Evolutionary conservation across 1,140 invertebrate species (phyloP).

Genomic region (Pygmarrhopalites habei): DNA sequence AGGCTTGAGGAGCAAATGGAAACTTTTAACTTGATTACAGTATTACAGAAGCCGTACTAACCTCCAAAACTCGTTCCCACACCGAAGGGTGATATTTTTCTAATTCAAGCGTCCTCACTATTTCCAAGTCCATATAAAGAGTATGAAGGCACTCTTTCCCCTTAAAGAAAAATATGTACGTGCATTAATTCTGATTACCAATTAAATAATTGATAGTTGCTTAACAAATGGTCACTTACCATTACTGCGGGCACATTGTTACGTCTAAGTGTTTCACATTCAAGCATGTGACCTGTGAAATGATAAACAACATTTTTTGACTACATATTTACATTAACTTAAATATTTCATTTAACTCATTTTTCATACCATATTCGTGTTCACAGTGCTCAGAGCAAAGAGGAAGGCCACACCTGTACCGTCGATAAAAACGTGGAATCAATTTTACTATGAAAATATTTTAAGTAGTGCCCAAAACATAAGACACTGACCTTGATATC

Average conservation of each 20-base stretch:
- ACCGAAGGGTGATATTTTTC: conserved; percentile 9
- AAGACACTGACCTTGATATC: too few species aligned
- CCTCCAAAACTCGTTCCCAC: conserved; percentile 27
- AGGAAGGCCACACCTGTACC: conserved; percentile 27
- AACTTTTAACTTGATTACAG: neutral
- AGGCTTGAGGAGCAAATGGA: neutral
- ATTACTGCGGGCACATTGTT: too few species aligned
- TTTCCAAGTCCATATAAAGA: conserved; percentile 37
- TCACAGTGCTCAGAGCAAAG: conserved; percentile 31
- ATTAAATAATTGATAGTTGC: neutral
- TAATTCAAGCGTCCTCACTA: conserved; percentile 33
- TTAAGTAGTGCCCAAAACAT: too few species aligned
- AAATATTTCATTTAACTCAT: too few species aligned
- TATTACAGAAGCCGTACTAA: neutral
- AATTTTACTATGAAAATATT: too few species aligned
- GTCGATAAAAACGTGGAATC: too few species aligned
- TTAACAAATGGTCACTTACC: neutral
- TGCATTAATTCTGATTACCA: neutral
- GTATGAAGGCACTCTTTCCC: conserved; percentile 30
- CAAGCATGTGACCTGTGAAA: conserved; percentile 13
- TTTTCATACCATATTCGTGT: too few species aligned
- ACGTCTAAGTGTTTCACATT: conserved; percentile 26
- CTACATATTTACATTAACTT: too few species aligned
- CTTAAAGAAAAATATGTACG: neutral
- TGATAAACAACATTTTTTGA: conserved; percentile 16